Percentiles rank a stretch among this genome's conserved stretches.
Evolutionary conservation across 2,113 vertebrate species (phyloP).

Genomic region (Plotosus lineatus): DNA sequence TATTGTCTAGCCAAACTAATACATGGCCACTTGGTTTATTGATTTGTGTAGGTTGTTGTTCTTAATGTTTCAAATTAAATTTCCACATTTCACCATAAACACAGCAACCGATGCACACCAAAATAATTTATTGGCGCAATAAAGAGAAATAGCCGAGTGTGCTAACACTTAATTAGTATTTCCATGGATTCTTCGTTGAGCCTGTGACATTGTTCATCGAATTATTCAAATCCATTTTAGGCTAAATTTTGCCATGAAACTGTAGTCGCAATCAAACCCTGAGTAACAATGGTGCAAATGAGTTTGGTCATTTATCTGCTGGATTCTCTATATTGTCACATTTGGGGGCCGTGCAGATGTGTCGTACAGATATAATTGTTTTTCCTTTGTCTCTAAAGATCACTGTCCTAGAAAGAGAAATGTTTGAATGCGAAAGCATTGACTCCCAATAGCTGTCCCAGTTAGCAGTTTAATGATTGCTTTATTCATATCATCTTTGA

Average conservation of each 20-base stretch:
- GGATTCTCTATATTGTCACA: not conserved
- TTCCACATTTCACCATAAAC: not conserved
- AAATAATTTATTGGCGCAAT: not conserved
- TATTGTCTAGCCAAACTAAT: slow-evolving; percentile 21
- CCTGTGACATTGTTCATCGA: slow-evolving; percentile 17
- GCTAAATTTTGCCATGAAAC: not conserved
- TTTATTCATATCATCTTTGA: slow-evolving; percentile 49
- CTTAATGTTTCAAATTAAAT: not conserved
- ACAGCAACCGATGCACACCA: not conserved
- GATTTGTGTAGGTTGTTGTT: slow-evolving; percentile 19
- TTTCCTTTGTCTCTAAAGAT: slow-evolving; percentile 7
- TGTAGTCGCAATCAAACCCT: not conserved
- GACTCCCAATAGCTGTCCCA: slow-evolving; percentile 70
- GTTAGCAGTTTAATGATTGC: slow-evolving; percentile 57
- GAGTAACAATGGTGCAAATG: not conserved
- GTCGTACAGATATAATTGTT: slow-evolving; percentile 17
- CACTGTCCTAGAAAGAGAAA: slow-evolving; percentile 37
- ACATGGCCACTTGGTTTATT: slow-evolving; percentile 23
- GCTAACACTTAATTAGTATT: not conserved
- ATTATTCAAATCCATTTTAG: slow-evolving; percentile 22
- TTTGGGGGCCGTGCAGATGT: not conserved
- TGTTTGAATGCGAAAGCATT: slow-evolving; percentile 59
- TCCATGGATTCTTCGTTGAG: slow-evolving; percentile 10
- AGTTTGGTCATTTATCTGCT: slow-evolving; percentile 21
- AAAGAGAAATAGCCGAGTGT: slow-evolving; percentile 1